A percentile compares a stretch with the other conserved stretches of the same genome.
Evolutionary conservation across 2,888 invertebrate species (phyloP).

Genomic region (Caenorhabditis sp.): DNA sequence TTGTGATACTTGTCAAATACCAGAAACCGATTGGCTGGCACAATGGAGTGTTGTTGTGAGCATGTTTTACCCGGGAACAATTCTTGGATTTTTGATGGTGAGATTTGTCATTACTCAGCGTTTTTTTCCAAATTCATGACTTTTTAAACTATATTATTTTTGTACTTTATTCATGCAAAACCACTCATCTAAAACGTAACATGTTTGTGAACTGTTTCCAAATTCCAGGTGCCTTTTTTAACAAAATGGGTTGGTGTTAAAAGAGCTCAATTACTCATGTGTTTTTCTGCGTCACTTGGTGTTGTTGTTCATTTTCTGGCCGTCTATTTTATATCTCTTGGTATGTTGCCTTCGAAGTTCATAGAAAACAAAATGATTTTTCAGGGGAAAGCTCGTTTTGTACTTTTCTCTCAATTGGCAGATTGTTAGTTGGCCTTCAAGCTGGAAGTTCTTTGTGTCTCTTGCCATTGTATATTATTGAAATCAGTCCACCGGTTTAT

Average conservation of each 20-base stretch:
- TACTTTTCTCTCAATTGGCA: constrained; percentile 55
- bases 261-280: constrained; percentile 52
- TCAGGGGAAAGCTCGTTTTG: constrained; percentile 52
- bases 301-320: constrained; percentile 57
- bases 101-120: too few species aligned
- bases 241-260: constrained; percentile 60
- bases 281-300: constrained; percentile 58
- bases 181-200: background rate
- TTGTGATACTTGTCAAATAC: constrained; percentile 37
- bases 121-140: too few species aligned
- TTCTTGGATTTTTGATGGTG: constrained; percentile 61
- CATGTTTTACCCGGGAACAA: constrained; percentile 66
- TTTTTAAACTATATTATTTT: background rate
- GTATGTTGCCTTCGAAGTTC: too few species aligned
- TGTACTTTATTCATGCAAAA: background rate
- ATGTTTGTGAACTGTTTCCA: too few species aligned
- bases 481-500: constrained; percentile 55
- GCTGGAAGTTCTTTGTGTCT: constrained; percentile 63
- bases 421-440: constrained; percentile 66
- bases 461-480: constrained; percentile 67
- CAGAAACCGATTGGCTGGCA: constrained; percentile 50
- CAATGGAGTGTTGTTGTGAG: constrained; percentile 64
- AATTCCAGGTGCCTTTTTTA: constrained; percentile 59
- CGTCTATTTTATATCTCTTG: constrained; percentile 24
- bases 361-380: too few species aligned